Conservation (phyloP, 1,140 invertebrate genomes). For the Gryllus bimaculatus region DNA sequence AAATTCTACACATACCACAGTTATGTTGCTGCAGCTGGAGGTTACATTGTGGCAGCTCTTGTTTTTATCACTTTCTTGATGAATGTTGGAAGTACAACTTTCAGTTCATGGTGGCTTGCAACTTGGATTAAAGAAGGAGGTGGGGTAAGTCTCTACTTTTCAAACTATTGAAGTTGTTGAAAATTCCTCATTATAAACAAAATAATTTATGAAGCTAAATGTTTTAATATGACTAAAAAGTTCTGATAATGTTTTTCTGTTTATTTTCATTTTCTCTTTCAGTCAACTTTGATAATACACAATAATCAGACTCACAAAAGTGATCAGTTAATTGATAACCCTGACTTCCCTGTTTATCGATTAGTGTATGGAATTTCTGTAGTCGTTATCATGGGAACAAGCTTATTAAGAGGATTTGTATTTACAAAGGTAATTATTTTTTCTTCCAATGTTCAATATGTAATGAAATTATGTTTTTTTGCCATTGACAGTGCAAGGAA, state of each 20-base stretch:
- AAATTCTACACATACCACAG: conserved; percentile 37
- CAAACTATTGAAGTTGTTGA: not conserved
- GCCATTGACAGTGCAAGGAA: not conserved
- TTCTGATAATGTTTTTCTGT: conserved; percentile 18
- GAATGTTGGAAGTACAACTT: conserved; percentile 45
- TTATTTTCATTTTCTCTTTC: not conserved
- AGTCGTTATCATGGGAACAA: conserved; percentile 41
- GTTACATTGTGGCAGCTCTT: conserved; percentile 39
- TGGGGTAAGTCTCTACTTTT: conserved; percentile 31
- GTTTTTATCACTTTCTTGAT: conserved; percentile 46
- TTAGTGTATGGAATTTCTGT: conserved; percentile 42
- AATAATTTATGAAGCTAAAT: too few relatives aligned
- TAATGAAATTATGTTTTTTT: not conserved
- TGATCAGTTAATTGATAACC: conserved; percentile 39
- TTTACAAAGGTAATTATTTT: conserved; percentile 41
- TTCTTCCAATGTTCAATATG: not conserved
- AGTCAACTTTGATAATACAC: conserved; percentile 23
- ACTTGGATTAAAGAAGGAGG: conserved; percentile 47
- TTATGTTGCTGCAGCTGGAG: conserved; percentile 52
- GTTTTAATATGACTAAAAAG: conserved; percentile 9
- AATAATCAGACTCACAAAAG: conserved; percentile 31
- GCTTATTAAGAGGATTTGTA: conserved; percentile 44
- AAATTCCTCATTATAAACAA: not conserved
- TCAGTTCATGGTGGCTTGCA: conserved; percentile 59
- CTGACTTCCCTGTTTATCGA: conserved; percentile 40